Evolutionary conservation across 2,113 vertebrate genomes (phyloP).

Genomic region (Tympanuchus pallidicinctus): DNA sequence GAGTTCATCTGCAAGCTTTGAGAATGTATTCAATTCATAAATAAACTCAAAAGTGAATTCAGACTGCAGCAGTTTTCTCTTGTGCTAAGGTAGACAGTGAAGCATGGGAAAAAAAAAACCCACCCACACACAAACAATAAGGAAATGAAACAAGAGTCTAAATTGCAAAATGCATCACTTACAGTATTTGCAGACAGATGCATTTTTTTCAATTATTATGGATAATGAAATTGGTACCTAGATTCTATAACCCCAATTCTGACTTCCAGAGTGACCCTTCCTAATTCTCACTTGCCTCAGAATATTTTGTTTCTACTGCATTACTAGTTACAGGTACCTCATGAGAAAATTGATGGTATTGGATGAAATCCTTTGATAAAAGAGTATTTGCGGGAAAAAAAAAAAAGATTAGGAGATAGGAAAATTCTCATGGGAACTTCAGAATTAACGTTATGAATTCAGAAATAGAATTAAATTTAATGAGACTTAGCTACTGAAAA

Average conservation of each 20-base stretch:
- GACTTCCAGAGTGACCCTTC: not conserved
- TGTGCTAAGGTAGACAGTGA: not conserved
- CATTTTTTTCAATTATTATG: not conserved
- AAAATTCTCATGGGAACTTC: conserved; percentile 34
- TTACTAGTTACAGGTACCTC: not conserved
- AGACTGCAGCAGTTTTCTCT: not conserved
- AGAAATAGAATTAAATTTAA: conserved; percentile 52
- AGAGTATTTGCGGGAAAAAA: conserved; percentile 14
- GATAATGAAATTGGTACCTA: not conserved
- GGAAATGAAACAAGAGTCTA: not conserved
- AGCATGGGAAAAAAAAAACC: not conserved
- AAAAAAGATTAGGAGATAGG: conserved; percentile 6
- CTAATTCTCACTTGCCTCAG: not conserved
- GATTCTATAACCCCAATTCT: not conserved
- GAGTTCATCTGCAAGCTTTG: not conserved
- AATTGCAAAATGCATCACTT: not conserved
- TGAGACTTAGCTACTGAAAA: conserved; percentile 39
- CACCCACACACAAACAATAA: not conserved
- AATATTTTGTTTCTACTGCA: conserved; percentile 17
- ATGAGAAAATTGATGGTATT: not conserved
- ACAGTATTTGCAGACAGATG: not conserved
- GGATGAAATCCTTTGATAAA: conserved; percentile 29
- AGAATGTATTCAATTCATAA: not conserved
- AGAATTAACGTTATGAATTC: conserved; percentile 47
- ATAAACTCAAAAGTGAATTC: not conserved